Evolutionary conservation across 37 sponge, comb jelly and placozoan species (phyloP), one percentile per base, ranked within the genome.

Genomic region (Cliona cf. orientalis): DNA sequence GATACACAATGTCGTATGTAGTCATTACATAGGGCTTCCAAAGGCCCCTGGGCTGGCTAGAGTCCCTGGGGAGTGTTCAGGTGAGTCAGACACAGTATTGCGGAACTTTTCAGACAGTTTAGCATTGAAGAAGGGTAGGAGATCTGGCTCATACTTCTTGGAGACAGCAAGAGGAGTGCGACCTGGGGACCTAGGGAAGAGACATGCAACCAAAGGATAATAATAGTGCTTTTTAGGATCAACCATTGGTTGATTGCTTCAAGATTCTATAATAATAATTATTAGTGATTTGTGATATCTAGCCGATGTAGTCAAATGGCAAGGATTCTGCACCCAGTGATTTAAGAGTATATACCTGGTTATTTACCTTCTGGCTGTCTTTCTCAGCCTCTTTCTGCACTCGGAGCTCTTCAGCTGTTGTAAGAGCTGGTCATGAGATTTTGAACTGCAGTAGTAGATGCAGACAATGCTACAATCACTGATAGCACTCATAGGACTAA

Each of bases 181-280:
- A 26, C 92, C 92, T 31, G 92, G 92, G 29, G 92, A 92, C 69
- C 92, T 91, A 63, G 1, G 37, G n/a, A n/a, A n/a, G n/a, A n/a
- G n/a, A n/a, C n/a, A n/a, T n/a, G n/a, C n/a, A 3, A 44, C 23
- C 31, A 74, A 59, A 28, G 32, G 2, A 55, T 21, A 67, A 63
- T 28, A 42, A 66, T 25, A 14, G 14, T 28, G 14, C 5, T 5
- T 9, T 6, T 29, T 9, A n/a, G 65, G 26, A 26, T 21, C 25
- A 63, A 26, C 9, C 9, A 26, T n/a, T n/a, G n/a, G n/a, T n/a
- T n/a, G n/a, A n/a, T n/a, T n/a, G n/a, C n/a, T n/a, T n/a, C n/a
- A n/a, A n/a, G n/a, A n/a, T n/a, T n/a, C n/a, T n/a, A n/a, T n/a
- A n/a, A n/a, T n/a, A n/a, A n/a, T n/a, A n/a, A n/a, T n/a, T n/a